Evolutionary conservation across 2,113 vertebrate species (phyloP).

Genomic region (Neotoma lepida): DNA sequence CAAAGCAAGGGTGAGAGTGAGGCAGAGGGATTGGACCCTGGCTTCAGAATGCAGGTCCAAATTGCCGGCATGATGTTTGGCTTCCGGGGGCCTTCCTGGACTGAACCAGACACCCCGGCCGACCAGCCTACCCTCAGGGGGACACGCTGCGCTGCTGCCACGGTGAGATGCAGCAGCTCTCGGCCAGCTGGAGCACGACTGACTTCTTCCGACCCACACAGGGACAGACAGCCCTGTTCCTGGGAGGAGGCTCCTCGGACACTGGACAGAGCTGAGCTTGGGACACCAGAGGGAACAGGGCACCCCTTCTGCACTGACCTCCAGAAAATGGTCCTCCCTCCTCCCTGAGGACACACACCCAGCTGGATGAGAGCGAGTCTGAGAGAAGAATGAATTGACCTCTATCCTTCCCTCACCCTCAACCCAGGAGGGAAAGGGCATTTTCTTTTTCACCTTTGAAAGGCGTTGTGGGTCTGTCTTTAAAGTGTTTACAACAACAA

Average conservation of each 20-base stretch:
- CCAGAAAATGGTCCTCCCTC: constrained; percentile 78
- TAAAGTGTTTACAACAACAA: constrained; percentile 87
- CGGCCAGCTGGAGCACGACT: constrained; percentile 75
- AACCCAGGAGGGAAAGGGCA: constrained; percentile 78
- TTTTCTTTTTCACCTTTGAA: constrained; percentile 81
- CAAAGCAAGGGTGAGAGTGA: constrained; percentile 56
- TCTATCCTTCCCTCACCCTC: constrained; percentile 65
- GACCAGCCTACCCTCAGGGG: constrained; percentile 45
- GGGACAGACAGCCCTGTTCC: constrained; percentile 69
- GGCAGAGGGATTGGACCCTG: constrained; percentile 49
- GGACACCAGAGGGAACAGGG: constrained; percentile 77
- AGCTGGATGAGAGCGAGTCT: constrained; percentile 55
- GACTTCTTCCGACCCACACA: constrained; percentile 73
- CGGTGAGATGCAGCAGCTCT: not conserved
- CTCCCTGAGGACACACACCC: constrained; percentile 83
- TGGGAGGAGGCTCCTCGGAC: constrained; percentile 61
- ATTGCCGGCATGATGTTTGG: constrained; percentile 78
- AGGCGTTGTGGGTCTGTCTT: constrained; percentile 83
- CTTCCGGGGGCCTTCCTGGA: constrained; percentile 60
- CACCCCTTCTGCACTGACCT: constrained; percentile 84
- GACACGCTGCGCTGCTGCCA: not conserved
- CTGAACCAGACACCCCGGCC: constrained; percentile 34
- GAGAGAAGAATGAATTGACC: constrained; percentile 78
- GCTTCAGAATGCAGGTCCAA: not conserved
- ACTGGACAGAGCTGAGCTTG: constrained; percentile 72